phyloP scores from a whole-genome alignment of 2,797 vertebrate genomes.

The Cyclura pinguis region DNA sequence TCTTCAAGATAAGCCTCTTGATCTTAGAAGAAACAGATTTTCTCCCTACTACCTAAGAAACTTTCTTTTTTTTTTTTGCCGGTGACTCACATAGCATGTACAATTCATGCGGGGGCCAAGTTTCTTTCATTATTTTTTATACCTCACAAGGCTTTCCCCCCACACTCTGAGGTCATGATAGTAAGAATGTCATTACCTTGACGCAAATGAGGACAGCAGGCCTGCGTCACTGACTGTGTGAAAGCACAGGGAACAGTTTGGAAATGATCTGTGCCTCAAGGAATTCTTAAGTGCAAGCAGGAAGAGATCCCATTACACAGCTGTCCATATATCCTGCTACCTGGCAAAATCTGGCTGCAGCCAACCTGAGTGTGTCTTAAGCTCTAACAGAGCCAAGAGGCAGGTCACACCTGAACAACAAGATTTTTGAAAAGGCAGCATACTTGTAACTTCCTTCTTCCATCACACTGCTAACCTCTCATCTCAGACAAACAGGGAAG shows the following conservation, averaged over 20 bases:
- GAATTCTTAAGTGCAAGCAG: neutral
- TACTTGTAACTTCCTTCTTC: neutral
- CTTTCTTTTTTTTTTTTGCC: neutral
- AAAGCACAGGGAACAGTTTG: neutral
- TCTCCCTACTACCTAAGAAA: neutral
- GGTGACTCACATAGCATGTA: neutral
- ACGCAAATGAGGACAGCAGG: neutral
- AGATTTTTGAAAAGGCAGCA: slow-evolving; percentile 21
- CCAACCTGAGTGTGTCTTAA: neutral
- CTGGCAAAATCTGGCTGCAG: neutral
- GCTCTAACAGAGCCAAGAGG: neutral
- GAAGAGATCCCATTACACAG: slow-evolving; percentile 5
- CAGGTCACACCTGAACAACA: slow-evolving; percentile 6
- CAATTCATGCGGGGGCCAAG: neutral
- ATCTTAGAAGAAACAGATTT: neutral
- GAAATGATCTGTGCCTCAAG: neutral
- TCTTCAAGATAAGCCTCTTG: neutral
- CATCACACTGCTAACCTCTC: neutral
- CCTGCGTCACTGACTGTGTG: neutral
- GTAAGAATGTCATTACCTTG: slow-evolving; percentile 2
- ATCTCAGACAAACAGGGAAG: slow-evolving; percentile 13
- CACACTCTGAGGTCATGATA: neutral
- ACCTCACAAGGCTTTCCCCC: neutral
- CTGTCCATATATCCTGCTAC: neutral
- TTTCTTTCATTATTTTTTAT: neutral